Percentiles rank a stretch among this genome's conserved stretches.
phyloP scores from a whole-genome alignment of 2,797 vertebrate genomes.

The Hydrolagus colliei region DNA sequence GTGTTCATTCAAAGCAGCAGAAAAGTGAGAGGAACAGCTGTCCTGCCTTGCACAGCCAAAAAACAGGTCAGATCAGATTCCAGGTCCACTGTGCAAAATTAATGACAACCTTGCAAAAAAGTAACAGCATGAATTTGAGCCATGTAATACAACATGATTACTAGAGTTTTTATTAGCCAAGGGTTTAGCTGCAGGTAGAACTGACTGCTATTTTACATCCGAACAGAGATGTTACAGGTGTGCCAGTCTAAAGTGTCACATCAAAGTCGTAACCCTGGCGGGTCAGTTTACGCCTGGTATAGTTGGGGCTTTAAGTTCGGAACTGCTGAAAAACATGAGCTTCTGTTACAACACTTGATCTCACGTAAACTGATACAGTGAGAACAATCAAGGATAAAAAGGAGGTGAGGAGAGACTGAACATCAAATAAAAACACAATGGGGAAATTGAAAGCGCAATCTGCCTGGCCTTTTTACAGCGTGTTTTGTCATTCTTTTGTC shows the following conservation, averaged over 20 bases:
- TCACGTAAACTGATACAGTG: slow-evolving; percentile 63
- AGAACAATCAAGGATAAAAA: slow-evolving; percentile 51
- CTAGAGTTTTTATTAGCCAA: slow-evolving; percentile 57
- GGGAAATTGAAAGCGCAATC: slow-evolving; percentile 61
- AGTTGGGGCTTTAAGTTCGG: slow-evolving; percentile 84
- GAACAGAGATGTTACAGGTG: slow-evolving; percentile 58
- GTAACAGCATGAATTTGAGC: slow-evolving; percentile 60
- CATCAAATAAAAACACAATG: slow-evolving; percentile 54
- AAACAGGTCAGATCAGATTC: slow-evolving; percentile 65
- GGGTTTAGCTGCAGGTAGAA: slow-evolving; percentile 60
- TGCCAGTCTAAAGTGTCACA: slow-evolving; percentile 58
- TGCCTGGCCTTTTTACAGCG: slow-evolving; percentile 60
- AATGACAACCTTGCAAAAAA: slow-evolving; percentile 63
- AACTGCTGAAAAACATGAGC: slow-evolving; percentile 65
- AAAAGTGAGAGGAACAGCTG: slow-evolving; percentile 22
- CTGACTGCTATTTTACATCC: slow-evolving; percentile 60
- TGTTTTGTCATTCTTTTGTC: slow-evolving; percentile 76
- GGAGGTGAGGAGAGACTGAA: slow-evolving; percentile 42
- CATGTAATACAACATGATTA: slow-evolving; percentile 61
- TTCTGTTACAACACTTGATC: slow-evolving; percentile 72
- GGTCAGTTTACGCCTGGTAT: slow-evolving; percentile 91
- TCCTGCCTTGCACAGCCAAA: slow-evolving; percentile 40
- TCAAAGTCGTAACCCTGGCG: slow-evolving; percentile 75
- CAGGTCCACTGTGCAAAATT: slow-evolving; percentile 73
- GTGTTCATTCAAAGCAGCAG: slow-evolving; percentile 8